A percentile compares a stretch with the other conserved stretches of the same genome.
Conservation (phyloP, 2,797 vertebrate species). For the Cichlasoma orientale region DNA sequence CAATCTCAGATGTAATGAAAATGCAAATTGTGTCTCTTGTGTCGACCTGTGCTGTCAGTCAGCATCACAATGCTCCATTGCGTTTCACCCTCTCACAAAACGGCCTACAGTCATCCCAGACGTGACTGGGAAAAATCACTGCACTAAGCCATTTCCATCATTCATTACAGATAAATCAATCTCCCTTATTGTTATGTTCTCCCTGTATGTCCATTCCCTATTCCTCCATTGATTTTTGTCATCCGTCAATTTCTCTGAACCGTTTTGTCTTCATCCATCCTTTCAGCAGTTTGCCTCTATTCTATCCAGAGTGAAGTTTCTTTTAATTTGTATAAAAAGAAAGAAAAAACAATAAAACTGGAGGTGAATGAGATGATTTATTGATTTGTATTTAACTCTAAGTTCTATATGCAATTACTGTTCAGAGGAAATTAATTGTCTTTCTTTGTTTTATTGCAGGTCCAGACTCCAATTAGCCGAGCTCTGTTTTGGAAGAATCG, state of each 20-base stretch:
- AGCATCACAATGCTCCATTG: constrained; percentile 43
- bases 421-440: constrained; percentile 53
- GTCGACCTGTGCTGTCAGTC: constrained; percentile 69
- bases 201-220: constrained; percentile 37
- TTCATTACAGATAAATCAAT: constrained; percentile 67
- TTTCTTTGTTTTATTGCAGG: constrained; percentile 36
- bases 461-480: constrained; percentile 58
- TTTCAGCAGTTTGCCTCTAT: constrained; percentile 17
- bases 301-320: constrained; percentile 19
- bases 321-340: constrained; percentile 35
- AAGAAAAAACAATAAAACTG: constrained; percentile 38
- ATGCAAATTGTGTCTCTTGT: constrained; percentile 66
- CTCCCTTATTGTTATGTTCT: constrained; percentile 54
- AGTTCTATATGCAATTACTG: constrained; percentile 64
- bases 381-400: constrained; percentile 49
- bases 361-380: constrained; percentile 51
- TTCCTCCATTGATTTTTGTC: constrained; percentile 59
- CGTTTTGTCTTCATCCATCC: constrained; percentile 42
- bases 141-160: constrained; percentile 48
- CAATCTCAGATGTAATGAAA: constrained; percentile 68
- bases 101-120: constrained; percentile 28
- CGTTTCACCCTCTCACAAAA: constrained; percentile 45
- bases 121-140: constrained; percentile 44
- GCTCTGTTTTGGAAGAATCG: constrained; percentile 21
- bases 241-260: constrained; percentile 34